Conservation (phyloP, 1,140 invertebrate genomes). For the Araneus ventricosus region DNA sequence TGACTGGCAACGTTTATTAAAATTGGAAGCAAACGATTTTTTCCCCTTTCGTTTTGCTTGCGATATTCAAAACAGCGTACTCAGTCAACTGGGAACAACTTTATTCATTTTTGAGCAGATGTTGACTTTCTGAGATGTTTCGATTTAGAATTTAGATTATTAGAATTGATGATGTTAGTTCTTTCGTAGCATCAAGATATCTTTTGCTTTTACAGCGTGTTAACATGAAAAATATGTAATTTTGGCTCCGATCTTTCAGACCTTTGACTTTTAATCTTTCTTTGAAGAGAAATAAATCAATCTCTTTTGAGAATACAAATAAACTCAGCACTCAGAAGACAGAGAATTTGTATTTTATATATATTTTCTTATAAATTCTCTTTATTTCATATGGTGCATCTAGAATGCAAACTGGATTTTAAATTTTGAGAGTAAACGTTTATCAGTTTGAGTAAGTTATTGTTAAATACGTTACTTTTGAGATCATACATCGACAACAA, state of each 20-base stretch:
- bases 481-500: too few species aligned
- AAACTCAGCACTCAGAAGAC: background rate
- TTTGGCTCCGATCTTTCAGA: background rate
- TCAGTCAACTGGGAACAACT: constrained; percentile 54
- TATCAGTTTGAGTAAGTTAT: too few species aligned
- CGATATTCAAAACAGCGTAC: constrained; percentile 45
- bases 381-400: too few species aligned
- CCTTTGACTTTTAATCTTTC: background rate
- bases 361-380: too few species aligned
- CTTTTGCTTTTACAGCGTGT: constrained; percentile 3
- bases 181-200: background rate
- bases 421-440: too few species aligned
- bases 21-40: constrained; percentile 37
- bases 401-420: too few species aligned
- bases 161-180: constrained; percentile 12
- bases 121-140: constrained; percentile 25
- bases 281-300: background rate
- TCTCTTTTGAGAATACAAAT: background rate
- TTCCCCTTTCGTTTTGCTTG: background rate
- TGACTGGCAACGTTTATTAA: constrained; percentile 55
- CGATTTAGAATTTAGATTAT: constrained; percentile 24
- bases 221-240: background rate
- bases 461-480: too few species aligned
- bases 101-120: constrained; percentile 59
- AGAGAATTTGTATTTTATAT: too few species aligned